Evolutionary conservation across 2,113 vertebrate species (phyloP).

Genomic region (Scolopax mira): DNA sequence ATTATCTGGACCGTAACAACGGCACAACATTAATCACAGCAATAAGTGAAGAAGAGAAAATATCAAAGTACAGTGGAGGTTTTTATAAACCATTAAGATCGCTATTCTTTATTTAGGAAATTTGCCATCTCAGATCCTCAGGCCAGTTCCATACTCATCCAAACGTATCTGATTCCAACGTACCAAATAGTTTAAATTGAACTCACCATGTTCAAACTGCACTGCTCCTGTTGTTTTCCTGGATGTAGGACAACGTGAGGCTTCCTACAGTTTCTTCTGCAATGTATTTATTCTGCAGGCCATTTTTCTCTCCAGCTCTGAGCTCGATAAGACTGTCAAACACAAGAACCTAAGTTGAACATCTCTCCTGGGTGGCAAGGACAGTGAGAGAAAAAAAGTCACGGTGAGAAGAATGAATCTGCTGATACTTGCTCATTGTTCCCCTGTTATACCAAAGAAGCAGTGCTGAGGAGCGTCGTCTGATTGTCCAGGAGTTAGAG

Average conservation of each 20-base stretch:
- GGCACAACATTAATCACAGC: neutral
- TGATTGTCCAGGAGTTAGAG: neutral
- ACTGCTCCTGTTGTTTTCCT: neutral
- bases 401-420: neutral
- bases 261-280: neutral
- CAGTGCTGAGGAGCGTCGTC: neutral
- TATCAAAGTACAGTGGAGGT: neutral
- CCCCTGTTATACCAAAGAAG: neutral
- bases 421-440: neutral
- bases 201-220: neutral
- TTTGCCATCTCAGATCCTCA: neutral
- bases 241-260: neutral
- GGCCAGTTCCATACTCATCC: neutral
- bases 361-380: neutral
- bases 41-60: neutral
- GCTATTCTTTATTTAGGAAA: neutral
- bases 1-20: slow-evolving; percentile 6
- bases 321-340: neutral
- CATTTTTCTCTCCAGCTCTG: neutral
- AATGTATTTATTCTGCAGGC: neutral
- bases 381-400: neutral
- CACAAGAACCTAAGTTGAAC: neutral
- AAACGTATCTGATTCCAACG: neutral
- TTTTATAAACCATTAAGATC: neutral
- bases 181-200: neutral